Conservation (phyloP, 2,113 vertebrate genomes). For the Chroicocephalus ridibundus region DNA sequence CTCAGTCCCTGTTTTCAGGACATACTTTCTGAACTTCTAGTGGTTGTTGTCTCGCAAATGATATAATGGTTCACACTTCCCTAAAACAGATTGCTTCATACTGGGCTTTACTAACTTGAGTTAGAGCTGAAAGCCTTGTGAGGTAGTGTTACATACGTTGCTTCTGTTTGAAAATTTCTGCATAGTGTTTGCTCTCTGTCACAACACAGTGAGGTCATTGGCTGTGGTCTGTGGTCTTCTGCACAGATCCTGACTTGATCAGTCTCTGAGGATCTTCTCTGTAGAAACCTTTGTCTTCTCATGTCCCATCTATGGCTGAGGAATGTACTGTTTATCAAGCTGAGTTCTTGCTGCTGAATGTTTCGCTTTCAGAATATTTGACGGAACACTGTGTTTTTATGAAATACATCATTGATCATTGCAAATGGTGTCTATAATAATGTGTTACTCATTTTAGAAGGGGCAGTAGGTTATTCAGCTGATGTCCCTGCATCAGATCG, state of each 20-base stretch:
- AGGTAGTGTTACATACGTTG: not conserved
- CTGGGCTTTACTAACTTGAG: not conserved
- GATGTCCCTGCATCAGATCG: conserved; percentile 71
- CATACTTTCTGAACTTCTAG: not conserved
- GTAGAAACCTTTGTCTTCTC: not conserved
- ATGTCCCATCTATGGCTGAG: not conserved
- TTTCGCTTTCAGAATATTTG: not conserved
- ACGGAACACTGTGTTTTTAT: not conserved
- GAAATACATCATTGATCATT: not conserved
- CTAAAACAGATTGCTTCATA: not conserved
- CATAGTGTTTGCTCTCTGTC: not conserved
- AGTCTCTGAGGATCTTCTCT: not conserved
- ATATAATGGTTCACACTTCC: not conserved
- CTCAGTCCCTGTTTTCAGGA: not conserved
- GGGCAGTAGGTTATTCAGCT: conserved; percentile 68
- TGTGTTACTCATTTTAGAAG: conserved; percentile 39
- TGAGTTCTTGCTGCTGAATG: not conserved
- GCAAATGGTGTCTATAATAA: not conserved
- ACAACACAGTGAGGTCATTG: not conserved
- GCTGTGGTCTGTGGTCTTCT: not conserved
- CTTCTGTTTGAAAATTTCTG: not conserved
- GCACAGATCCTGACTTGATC: not conserved
- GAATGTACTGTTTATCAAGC: not conserved
- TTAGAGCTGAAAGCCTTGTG: not conserved
- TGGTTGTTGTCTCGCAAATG: not conserved